phyloP scores from a whole-genome alignment of 1,140 invertebrate species.

The Drosophila rufa region DNA sequence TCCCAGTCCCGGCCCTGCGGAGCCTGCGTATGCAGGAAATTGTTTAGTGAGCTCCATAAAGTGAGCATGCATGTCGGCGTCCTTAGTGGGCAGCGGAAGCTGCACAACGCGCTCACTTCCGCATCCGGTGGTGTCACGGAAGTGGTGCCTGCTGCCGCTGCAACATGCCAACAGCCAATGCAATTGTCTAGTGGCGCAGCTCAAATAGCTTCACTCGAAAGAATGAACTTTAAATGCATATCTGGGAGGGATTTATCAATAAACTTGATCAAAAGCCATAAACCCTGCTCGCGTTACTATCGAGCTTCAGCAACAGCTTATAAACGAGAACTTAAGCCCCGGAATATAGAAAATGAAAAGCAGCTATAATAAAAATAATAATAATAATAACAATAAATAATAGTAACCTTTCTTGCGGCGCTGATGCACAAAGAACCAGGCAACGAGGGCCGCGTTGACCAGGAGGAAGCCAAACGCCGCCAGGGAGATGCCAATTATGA shows the following conservation, averaged over 20 bases:
- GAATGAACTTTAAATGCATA: background rate
- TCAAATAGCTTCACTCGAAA: background rate
- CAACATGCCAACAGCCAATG: conserved; percentile 28
- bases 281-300: background rate
- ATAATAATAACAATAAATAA: conserved; percentile 30
- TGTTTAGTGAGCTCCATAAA: conserved; percentile 78
- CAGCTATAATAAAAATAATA: conserved; percentile 21
- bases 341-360: conserved; percentile 26
- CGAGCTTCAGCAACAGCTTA: background rate
- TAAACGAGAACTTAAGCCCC: background rate
- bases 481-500: conserved; percentile 93
- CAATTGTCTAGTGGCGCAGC: conserved; percentile 23
- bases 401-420: conserved; percentile 88
- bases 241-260: background rate
- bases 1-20: background rate
- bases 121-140: conserved; percentile 71
- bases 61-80: conserved; percentile 29
- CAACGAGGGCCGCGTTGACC: conserved; percentile 93
- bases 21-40: conserved; percentile 74
- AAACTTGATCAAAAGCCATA: background rate
- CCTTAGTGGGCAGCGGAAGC: conserved; percentile 57
- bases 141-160: conserved; percentile 55
- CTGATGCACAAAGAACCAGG: conserved; percentile 93
- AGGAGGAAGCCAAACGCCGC: conserved; percentile 92
- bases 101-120: conserved; percentile 68